Conservation (phyloP, 2,888 invertebrate genomes). For the Euzophera pinguis region DNA sequence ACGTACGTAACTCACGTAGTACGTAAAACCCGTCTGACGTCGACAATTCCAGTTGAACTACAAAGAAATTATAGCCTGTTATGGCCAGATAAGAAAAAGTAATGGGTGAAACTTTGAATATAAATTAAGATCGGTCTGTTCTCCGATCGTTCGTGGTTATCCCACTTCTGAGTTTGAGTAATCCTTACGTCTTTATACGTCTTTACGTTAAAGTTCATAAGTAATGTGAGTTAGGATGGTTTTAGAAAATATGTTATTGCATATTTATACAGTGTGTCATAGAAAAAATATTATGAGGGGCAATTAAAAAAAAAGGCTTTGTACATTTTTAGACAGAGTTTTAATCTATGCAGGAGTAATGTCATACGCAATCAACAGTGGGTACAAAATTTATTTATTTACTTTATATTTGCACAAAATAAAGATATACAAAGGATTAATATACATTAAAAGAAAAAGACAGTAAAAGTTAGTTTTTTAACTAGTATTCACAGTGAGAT, state of each 20-base stretch:
- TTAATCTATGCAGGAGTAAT: too few relatives aligned
- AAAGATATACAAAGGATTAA: too few relatives aligned
- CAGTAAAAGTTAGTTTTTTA: too few relatives aligned
- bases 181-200: conserved; percentile 2
- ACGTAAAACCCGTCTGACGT: conserved; percentile 37
- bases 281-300: too few relatives aligned
- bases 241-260: not conserved
- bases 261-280: too few relatives aligned
- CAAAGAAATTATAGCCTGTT: conserved; percentile 39
- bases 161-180: conserved; percentile 6
- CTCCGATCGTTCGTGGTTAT: conserved; percentile 8
- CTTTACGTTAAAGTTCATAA: not conserved
- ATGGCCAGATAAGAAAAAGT: conserved; percentile 66
- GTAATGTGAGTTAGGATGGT: not conserved
- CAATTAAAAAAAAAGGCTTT: too few relatives aligned
- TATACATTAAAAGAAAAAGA: too few relatives aligned
- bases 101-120: conserved; percentile 69
- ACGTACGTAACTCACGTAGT: conserved; percentile 20
- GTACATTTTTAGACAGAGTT: too few relatives aligned
- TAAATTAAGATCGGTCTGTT: conserved; percentile 46
- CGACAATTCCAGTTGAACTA: conserved; percentile 7
- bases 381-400: too few relatives aligned
- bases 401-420: too few relatives aligned
- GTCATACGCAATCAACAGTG: too few relatives aligned
- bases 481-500: too few relatives aligned